Evolutionary conservation across 2,888 invertebrate genomes (phyloP), one percentile per base, ranked within the genome.

Genomic region (Heteromurus nitidus): DNA sequence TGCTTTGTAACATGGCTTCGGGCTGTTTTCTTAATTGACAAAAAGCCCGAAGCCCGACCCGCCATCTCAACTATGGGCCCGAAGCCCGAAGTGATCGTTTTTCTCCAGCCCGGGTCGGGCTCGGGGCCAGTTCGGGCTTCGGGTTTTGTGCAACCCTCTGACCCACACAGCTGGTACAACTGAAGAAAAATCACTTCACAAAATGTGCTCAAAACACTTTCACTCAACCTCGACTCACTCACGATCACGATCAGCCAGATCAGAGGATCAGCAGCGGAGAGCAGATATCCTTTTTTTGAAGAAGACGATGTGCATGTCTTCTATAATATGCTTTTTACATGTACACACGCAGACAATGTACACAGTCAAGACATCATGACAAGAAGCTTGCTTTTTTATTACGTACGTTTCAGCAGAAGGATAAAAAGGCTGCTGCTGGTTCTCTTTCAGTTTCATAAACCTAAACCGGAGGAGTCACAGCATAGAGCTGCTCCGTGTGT

Each of bases 151-250:
- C n/a, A n/a, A n/a, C n/a, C 69, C 68, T 69, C 44, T 77, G 60
- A 62, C 77, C 69, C 62, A 77, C 77, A 77, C 77, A 77, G 77
- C 77, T 77, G 77, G 77, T 69, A 69, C 62, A 68, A 77, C 50
- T 50, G 62, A 36, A 69, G 77, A 77, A 69, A 73, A 77, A 77
- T 77, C 77, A 77, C 31, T 77, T 62, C 77, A 58, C 50, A 58
- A 69, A 68, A 18, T 58, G 28, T 26, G 24, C n/a, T 9, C 50
- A 60, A 58, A n/a, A 42, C 30, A 50, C 3, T n/a, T 47, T 13
- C 47, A 47, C 13, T 36, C 13, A 3, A 47, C 47, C n/a, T 47
- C n/a, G 16, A 47, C 7, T 9, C 13, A 5, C 36, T 5, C 7
- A 36, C 36, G 36, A 36, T 36, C 13, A n/a, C n/a, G n/a, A 36